Percentiles rank a stretch among this genome's conserved stretches.
These are phyloP conservation scores for Lateolabrax maculatus DNA, from an alignment of 2,797 vertebrate species.

Conservation along the genomic window DNA sequence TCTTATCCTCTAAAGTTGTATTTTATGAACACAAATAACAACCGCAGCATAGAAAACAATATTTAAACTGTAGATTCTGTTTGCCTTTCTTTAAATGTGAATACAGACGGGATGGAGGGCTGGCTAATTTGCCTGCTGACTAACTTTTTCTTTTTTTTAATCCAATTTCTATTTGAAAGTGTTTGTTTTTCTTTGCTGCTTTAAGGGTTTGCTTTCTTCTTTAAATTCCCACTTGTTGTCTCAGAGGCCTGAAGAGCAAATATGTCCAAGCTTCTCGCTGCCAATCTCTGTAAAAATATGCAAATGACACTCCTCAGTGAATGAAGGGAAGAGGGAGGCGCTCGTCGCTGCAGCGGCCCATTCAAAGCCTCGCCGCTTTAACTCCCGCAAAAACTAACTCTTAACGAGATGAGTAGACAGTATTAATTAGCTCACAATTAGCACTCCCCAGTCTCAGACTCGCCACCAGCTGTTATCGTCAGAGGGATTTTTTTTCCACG, in stretches of 20 bases:
- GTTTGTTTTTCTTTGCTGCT: background rate
- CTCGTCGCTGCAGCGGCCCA: slow-evolving; percentile 17
- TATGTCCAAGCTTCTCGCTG: slow-evolving; percentile 15
- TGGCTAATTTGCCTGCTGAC: no score
- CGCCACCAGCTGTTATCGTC: slow-evolving; percentile 92
- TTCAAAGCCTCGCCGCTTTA: slow-evolving; percentile 44
- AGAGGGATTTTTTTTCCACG: slow-evolving; percentile 63
- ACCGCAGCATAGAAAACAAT: background rate
- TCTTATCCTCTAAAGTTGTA: background rate
- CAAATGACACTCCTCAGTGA: slow-evolving; percentile 53
- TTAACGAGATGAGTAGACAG: slow-evolving; percentile 88
- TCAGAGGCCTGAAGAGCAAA: slow-evolving; percentile 31
- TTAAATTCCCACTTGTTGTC: slow-evolving; percentile 68
- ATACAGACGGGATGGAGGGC: background rate
- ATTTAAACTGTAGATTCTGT: no score
- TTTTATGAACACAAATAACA: background rate
- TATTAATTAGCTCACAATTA: slow-evolving; percentile 93
- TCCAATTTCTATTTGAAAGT: background rate
- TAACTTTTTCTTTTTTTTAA: background rate
- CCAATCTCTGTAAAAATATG: slow-evolving; percentile 57
- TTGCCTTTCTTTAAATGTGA: background rate
- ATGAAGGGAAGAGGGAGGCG: slow-evolving; percentile 41
- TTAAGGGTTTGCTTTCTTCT: background rate
- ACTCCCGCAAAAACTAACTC: slow-evolving; percentile 80
- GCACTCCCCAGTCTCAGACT: slow-evolving; percentile 84